Conservation (phyloP, 1,140 invertebrate genomes). For the Vanessa atalanta region DNA sequence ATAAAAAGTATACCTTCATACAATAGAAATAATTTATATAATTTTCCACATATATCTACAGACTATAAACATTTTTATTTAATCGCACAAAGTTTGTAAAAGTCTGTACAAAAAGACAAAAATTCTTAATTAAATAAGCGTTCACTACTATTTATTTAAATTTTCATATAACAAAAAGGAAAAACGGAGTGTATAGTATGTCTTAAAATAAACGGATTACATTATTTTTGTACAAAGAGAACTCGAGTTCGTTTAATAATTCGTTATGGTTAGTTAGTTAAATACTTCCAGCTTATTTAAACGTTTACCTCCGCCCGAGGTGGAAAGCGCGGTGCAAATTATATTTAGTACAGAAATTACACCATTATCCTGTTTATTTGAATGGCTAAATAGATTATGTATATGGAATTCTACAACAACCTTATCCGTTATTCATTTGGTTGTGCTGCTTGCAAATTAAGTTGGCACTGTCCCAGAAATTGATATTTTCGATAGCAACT, state of each 20-base stretch:
- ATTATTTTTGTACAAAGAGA: slow-evolving; percentile 4
- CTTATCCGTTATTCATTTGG: slow-evolving; percentile 50
- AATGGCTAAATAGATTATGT: slow-evolving; percentile 45
- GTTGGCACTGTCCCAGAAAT: slow-evolving; percentile 50
- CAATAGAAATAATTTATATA: no score
- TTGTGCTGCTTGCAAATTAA: slow-evolving; percentile 50
- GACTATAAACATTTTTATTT: no score
- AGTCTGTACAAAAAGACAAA: no score
- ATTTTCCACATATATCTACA: no score
- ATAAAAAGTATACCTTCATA: no score
- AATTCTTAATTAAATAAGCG: no score
- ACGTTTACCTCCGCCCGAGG: slow-evolving; percentile 16
- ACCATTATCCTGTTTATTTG: slow-evolving; percentile 36
- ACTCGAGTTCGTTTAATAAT: slow-evolving; percentile 1
- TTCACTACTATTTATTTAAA: no score
- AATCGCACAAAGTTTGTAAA: no score
- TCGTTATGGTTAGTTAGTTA: slow-evolving; percentile 6
- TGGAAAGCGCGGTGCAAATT: slow-evolving; percentile 7
- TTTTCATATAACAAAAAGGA: no score
- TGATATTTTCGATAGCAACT: slow-evolving; percentile 45
- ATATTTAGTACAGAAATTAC: slow-evolving; percentile 19
- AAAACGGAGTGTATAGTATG: no score
- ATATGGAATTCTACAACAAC: slow-evolving; percentile 43
- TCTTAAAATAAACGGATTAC: neutral
- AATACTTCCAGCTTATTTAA: slow-evolving; percentile 23